A percentile compares a stretch with the other conserved stretches of the same genome.
These are phyloP conservation scores for Drosophila helvetica DNA, from an alignment of 2,888 invertebrate genomes.

Conservation along the genomic window DNA sequence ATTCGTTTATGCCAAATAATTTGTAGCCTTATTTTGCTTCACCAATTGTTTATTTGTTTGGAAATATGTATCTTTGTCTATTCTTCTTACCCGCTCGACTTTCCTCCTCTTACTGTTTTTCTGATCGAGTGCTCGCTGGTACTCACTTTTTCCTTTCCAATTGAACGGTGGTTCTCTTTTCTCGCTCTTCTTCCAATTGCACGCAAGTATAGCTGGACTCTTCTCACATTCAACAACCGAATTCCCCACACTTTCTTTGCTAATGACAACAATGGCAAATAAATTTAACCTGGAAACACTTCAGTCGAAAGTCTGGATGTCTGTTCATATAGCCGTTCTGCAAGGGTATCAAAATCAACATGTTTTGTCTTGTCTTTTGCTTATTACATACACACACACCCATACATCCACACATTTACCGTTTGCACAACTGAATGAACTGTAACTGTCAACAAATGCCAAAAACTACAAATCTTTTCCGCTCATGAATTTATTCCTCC, in stretches of 20 bases:
- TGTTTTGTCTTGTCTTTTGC: conserved; percentile 51
- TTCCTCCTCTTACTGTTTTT: not conserved
- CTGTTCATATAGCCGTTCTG: not conserved
- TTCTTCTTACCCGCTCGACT: not conserved
- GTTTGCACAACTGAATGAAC: conserved; percentile 54
- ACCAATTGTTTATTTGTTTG: conserved; percentile 47
- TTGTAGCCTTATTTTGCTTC: conserved; percentile 55
- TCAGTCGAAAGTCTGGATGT: too few relatives aligned
- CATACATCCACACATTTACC: not conserved
- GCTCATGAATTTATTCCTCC: conserved; percentile 47
- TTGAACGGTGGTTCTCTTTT: not conserved
- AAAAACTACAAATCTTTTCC: conserved; percentile 51
- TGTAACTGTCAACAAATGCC: conserved; percentile 59
- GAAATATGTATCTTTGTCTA: not conserved
- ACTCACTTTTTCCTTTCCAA: not conserved
- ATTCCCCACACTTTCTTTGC: not conserved
- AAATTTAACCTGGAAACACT: too few relatives aligned
- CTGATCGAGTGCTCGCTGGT: not conserved
- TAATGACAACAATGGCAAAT: not conserved
- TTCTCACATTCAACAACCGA: too few relatives aligned
- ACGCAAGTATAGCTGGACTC: not conserved
- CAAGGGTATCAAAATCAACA: too few relatives aligned
- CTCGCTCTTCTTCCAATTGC: not conserved
- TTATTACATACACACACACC: conserved; percentile 10
- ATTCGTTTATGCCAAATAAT: conserved; percentile 49